phyloP scores from a whole-genome alignment of 2,888 invertebrate species.

The Drosophila mulleri region DNA sequence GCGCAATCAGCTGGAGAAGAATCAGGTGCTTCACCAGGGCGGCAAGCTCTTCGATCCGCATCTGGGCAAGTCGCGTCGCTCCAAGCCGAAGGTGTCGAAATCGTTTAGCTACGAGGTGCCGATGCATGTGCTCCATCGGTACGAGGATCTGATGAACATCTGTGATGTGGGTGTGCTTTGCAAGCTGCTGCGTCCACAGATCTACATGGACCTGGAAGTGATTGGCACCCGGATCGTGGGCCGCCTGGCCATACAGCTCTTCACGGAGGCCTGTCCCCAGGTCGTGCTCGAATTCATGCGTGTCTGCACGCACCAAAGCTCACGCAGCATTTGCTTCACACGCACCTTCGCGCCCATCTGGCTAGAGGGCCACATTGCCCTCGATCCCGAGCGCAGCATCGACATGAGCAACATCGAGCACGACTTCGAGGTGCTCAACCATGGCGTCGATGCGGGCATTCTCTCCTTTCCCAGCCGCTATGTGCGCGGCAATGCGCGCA shows the following conservation, averaged over 20 bases:
- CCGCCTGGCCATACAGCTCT: conserved; percentile 78
- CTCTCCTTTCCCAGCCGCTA: conserved; percentile 81
- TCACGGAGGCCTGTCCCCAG: conserved; percentile 82
- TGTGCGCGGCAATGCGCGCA: conserved; percentile 72
- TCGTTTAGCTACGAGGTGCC: conserved; percentile 69
- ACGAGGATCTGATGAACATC: conserved; percentile 64
- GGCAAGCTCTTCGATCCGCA: conserved; percentile 63
- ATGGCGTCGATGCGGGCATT: conserved; percentile 77
- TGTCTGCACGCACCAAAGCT: conserved; percentile 59
- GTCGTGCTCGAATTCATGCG: conserved; percentile 80
- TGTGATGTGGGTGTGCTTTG: conserved; percentile 65
- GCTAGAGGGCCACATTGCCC: conserved; percentile 75
- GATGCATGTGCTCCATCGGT: conserved; percentile 74
- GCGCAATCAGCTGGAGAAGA: conserved; percentile 56
- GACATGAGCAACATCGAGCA: conserved; percentile 71
- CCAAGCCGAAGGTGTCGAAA: conserved; percentile 19
- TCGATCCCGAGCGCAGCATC: conserved; percentile 52
- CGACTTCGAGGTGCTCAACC: conserved; percentile 79
- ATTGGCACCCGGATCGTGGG: conserved; percentile 62
- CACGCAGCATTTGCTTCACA: conserved; percentile 58
- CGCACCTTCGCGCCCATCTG: conserved; percentile 79
- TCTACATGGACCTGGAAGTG: conserved; percentile 78
- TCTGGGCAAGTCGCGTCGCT: conserved; percentile 32
- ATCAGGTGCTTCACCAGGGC: conserved; percentile 49
- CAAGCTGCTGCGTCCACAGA: conserved; percentile 78